Base-by-base conservation (phyloP, 2,113 vertebrate genomes). In the Callionymus lyra region DNA sequence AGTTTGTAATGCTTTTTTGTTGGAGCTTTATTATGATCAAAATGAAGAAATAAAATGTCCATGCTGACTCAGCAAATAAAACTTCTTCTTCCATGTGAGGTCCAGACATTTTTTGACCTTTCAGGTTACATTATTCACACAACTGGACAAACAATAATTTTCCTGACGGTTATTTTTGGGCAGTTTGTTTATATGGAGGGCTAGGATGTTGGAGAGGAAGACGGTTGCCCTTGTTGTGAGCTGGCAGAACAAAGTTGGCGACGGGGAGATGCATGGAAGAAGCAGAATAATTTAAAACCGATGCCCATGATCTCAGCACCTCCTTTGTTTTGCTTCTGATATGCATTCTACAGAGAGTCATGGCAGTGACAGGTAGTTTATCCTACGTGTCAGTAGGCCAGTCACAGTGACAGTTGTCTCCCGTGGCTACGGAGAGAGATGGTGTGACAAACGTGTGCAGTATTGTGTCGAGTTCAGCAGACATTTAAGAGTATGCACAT, bases 211-310 rank as follows among this genome's bases (percentile, higher is more conserved):
- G 50, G 46, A 53, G 63, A 45, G 33, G 58, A 59, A 70, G 78
- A 82, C 79, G 65, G 76, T 70, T 79, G 78, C 74, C 78, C 81
- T 83, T 80, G 82, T 80, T 76, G 72, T 72, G 65, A 69, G 63
- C 55, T 60, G 55, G 66, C 59, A 65, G 73, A 79, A 82, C 77
- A 83, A 79, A 76, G 73, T 76, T 65, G 70, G 59, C 67, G 66
- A 79, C 77, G 77, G 72, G 61, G 67, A 68, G 66, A n/a, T n/a
- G n/a, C n/a, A n/a, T n/a, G n/a, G 58, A 61, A 55, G 62, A 65
- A 58, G 70, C 53, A 84, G 82, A 86, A 85, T 86, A 82, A 86
- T 84, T 80, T 82, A 83, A 80, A 74, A 82, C 60, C 47, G 74
- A 76, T 78, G 79, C 79, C 76, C 53, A 59, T 76, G 82, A 84